phyloP scores from a whole-genome alignment of 37 sponge, comb jelly and placozoan genomes.

The Hexactinellida sp. region DNA sequence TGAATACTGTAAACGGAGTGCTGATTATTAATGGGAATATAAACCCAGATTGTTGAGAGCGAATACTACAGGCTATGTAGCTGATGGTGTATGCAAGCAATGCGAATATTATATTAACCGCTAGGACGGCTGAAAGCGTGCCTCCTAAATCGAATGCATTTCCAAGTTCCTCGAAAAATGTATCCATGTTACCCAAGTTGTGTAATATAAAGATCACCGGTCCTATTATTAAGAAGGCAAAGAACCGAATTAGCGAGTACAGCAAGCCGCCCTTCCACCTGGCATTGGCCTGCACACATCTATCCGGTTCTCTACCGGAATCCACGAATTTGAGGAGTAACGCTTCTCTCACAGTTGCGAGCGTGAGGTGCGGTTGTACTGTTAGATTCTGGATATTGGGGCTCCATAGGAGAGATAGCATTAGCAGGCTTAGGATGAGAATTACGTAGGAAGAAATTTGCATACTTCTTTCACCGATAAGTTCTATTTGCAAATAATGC shows the following conservation, averaged over 20 bases:
- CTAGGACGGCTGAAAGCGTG: background rate
- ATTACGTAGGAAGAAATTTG: background rate
- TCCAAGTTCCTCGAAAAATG: background rate
- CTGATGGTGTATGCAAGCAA: background rate
- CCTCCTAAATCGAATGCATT: background rate
- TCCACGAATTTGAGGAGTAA: background rate
- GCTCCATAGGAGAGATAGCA: background rate
- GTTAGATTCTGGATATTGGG: constrained; percentile 11
- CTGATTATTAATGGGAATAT: background rate
- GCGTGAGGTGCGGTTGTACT: background rate
- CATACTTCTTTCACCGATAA: background rate
- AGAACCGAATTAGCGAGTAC: background rate
- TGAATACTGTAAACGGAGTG: background rate
- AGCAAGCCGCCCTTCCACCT: background rate
- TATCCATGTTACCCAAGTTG: background rate
- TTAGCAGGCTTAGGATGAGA: background rate
- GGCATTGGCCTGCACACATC: background rate
- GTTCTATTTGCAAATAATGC: background rate
- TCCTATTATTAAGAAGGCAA: background rate
- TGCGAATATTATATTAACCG: background rate
- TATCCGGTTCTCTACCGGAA: background rate
- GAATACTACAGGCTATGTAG: background rate
- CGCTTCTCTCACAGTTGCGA: background rate
- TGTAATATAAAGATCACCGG: background rate
- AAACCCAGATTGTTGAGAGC: background rate